These are phyloP conservation scores for Andrena trimmerana DNA, from an alignment of 2,888 invertebrate genomes.

Conservation along the genomic window DNA sequence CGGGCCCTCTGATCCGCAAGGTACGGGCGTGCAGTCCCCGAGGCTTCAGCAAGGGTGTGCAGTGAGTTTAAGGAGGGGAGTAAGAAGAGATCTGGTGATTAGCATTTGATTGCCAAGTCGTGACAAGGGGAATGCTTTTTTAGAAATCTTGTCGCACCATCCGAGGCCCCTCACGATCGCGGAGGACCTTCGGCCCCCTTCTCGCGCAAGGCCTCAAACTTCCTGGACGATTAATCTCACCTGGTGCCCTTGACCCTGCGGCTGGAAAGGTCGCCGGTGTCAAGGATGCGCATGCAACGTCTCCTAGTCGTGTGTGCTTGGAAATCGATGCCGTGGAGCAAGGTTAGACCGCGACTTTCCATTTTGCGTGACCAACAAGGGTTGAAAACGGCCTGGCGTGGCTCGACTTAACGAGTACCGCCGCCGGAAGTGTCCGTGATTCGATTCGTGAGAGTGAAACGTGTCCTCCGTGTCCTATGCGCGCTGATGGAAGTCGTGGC, in stretches of 20 bases:
- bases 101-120: background rate
- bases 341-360: constrained; percentile 64
- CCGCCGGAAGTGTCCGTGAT: constrained; percentile 2
- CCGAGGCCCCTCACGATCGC: constrained; percentile 19
- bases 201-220: constrained; percentile 43
- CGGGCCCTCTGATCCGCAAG: too few species aligned
- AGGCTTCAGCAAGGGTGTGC: too few species aligned
- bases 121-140: constrained; percentile 2
- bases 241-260: constrained; percentile 75
- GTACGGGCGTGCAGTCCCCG: too few species aligned
- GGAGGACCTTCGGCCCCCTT: constrained; percentile 37
- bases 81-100: background rate
- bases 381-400: constrained; percentile 38
- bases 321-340: constrained; percentile 64
- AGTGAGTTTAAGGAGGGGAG: too few species aligned
- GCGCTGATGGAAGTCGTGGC: background rate
- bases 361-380: constrained; percentile 68
- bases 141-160: constrained; percentile 20
- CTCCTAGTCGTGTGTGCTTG: constrained; percentile 40
- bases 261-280: constrained; percentile 66
- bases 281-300: constrained; percentile 75
- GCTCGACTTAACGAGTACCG: constrained; percentile 38
- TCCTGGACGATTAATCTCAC: constrained; percentile 74
- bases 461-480: background rate
- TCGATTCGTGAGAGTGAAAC: background rate